Evolutionary conservation across 2,888 invertebrate genomes (phyloP).

Genomic region (Spatulosminthurus flaviceps): DNA sequence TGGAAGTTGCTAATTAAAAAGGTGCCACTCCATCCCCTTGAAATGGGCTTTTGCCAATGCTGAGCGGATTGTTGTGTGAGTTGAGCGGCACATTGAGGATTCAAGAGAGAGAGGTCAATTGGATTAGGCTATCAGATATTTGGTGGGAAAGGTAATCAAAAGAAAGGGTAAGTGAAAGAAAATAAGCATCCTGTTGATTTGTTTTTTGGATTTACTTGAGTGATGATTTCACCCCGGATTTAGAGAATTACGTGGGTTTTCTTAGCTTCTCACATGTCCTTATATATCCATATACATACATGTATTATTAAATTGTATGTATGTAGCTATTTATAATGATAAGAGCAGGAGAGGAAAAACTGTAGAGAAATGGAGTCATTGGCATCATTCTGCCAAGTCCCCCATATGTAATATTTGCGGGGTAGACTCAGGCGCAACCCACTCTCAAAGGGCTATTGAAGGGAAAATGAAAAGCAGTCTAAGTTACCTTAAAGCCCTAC

Average conservation of each 20-base stretch:
- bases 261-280: neutral
- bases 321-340: neutral
- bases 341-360: too few species aligned
- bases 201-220: neutral
- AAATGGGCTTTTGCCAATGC: neutral
- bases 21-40: neutral
- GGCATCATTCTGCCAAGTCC: neutral
- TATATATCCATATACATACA: neutral
- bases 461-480: neutral
- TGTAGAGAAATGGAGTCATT: neutral
- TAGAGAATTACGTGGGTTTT: slow-evolving; percentile 16
- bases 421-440: neutral
- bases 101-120: neutral
- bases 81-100: neutral
- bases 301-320: neutral
- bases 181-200: neutral
- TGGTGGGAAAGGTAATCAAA: neutral
- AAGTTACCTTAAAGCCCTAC: neutral
- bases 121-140: neutral
- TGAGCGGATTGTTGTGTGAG: neutral
- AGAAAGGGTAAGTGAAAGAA: neutral
- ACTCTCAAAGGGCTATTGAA: neutral
- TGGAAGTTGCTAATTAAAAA: neutral
- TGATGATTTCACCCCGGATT: neutral
- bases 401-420: neutral